phyloP scores from a whole-genome alignment of 2,888 invertebrate genomes.

The Ernsta delagoae region DNA sequence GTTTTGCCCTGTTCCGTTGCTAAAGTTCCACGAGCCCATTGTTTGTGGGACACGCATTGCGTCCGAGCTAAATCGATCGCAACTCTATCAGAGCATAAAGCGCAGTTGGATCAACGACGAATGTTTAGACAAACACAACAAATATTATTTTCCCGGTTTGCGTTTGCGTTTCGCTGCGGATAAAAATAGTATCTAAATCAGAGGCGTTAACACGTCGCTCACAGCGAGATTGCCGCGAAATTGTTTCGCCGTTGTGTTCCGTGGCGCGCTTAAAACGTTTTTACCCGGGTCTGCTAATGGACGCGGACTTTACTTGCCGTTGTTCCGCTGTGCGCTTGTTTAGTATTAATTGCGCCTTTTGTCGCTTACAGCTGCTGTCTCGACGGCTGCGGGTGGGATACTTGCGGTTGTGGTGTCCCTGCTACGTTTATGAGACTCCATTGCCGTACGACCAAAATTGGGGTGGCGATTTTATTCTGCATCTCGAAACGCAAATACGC shows the following conservation, averaged over 20 bases:
- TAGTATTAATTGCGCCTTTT: constrained; percentile 79
- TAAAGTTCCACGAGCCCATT: constrained; percentile 21
- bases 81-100: constrained; percentile 21
- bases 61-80: constrained; percentile 28
- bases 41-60: constrained; percentile 30
- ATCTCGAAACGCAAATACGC: constrained; percentile 21
- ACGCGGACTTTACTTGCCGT: constrained; percentile 66
- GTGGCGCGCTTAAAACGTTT: constrained; percentile 59
- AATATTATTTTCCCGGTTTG: constrained; percentile 29
- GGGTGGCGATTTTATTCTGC: constrained; percentile 28
- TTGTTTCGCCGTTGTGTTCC: constrained; percentile 67
- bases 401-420: constrained; percentile 41
- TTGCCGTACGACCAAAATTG: constrained; percentile 19
- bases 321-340: constrained; percentile 66
- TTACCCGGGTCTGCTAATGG: constrained; percentile 64
- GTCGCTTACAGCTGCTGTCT: constrained; percentile 68
- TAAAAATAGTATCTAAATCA: constrained; percentile 66
- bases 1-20: background rate
- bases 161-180: constrained; percentile 47
- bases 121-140: constrained; percentile 27
- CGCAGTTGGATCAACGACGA: constrained; percentile 19
- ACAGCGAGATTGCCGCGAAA: constrained; percentile 63
- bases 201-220: constrained; percentile 68
- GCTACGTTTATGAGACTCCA: constrained; percentile 27
- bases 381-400: constrained; percentile 42